phyloP scores from a whole-genome alignment of 2,113 vertebrate species.

The Harpagus bidentatus region DNA sequence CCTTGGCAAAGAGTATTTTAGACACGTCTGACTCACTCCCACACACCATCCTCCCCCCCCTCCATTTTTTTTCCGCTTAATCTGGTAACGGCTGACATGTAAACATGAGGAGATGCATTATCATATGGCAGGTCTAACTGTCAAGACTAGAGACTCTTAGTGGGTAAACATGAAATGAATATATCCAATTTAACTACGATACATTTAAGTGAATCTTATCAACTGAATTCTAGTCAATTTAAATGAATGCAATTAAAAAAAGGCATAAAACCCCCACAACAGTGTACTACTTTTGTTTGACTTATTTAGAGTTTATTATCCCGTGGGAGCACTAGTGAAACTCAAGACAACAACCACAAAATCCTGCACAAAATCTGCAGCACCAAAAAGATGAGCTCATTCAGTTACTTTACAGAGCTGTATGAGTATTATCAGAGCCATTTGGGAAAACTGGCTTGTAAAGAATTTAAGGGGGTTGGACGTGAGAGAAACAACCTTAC shows the following conservation, averaged over 20 bases:
- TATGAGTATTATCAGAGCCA: neutral
- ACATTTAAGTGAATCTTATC: neutral
- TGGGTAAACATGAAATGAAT: neutral
- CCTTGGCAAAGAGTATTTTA: neutral
- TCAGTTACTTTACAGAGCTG: neutral
- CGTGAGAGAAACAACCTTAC: neutral
- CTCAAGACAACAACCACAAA: neutral
- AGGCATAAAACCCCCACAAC: accelerated
- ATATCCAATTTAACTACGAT: neutral
- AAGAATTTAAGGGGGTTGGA: neutral
- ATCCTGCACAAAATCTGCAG: neutral
- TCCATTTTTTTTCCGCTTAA: neutral
- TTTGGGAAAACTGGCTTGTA: neutral
- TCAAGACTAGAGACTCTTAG: neutral
- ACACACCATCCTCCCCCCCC: too few species aligned
- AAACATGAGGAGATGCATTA: neutral
- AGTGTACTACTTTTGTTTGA: neutral
- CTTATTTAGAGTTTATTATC: neutral
- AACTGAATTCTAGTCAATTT: neutral
- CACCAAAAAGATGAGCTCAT: neutral
- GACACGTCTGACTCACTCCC: accelerated
- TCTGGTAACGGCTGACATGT: neutral
- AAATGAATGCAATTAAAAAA: neutral
- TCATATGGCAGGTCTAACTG: neutral
- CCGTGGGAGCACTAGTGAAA: neutral